These are phyloP conservation scores for Pitta sordida DNA, from an alignment of 2,113 vertebrate genomes.

Conservation along the genomic window DNA sequence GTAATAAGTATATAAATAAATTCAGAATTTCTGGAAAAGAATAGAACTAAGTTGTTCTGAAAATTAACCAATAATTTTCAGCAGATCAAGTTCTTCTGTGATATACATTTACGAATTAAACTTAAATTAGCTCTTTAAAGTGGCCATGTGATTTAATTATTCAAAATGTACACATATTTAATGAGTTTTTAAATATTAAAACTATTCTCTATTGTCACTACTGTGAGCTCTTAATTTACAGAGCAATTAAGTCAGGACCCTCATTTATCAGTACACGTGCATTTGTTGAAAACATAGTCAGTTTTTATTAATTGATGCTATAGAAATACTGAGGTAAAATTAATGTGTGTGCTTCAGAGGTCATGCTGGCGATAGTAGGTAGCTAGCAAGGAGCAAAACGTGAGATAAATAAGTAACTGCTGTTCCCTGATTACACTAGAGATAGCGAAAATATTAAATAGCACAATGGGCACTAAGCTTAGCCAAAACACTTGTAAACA, in stretches of 20 bases:
- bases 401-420: conserved; percentile 81
- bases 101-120: conserved; percentile 76
- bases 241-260: conserved; percentile 96
- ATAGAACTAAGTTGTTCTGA: conserved; percentile 37
- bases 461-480: conserved; percentile 71
- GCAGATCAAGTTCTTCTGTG: conserved; percentile 54
- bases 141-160: conserved; percentile 80
- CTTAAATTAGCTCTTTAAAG: conserved; percentile 77
- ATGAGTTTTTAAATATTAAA: conserved; percentile 99
- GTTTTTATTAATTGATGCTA: conserved; percentile 97
- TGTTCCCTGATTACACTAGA: conserved; percentile 73
- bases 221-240: conserved; percentile 98
- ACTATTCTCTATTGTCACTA: conserved; percentile 87
- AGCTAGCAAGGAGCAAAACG: conserved; percentile 73
- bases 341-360: conserved; percentile 90
- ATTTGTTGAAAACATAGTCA: conserved; percentile 90
- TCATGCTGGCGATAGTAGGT: conserved; percentile 77
- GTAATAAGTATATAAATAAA: background rate
- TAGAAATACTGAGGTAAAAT: conserved; percentile 91
- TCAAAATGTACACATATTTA: conserved; percentile 86
- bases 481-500: conserved; percentile 70
- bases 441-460: conserved; percentile 77
- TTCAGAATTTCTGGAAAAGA: background rate
- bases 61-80: conserved; percentile 52
- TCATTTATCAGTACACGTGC: conserved; percentile 97